Evolutionary conservation across 1,140 invertebrate species (phyloP).

Genomic region (Chelonus insularis): DNA sequence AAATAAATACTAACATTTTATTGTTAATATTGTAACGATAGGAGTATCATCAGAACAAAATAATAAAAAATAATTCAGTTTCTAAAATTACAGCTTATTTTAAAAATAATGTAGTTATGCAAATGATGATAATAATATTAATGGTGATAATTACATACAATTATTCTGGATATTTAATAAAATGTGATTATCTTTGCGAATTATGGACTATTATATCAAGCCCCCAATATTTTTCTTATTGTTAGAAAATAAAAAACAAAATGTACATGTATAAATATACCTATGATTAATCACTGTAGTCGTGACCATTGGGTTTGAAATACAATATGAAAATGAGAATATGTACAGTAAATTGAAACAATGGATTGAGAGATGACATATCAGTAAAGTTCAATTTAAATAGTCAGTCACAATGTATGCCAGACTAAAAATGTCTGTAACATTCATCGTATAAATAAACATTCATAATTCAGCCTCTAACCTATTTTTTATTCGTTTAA

Average conservation of each 20-base stretch:
- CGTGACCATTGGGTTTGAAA: not conserved
- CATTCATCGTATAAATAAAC: not conserved
- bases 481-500: not conserved
- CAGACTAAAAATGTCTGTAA: not conserved
- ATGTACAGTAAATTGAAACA: not conserved
- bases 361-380: not conserved
- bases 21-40: constrained; percentile 13
- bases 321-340: not conserved
- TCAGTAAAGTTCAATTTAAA: not conserved
- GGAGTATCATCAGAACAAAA: no score
- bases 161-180: constrained; percentile 15
- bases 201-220: constrained; percentile 5
- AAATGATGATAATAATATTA: not conserved
- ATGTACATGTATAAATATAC: not conserved
- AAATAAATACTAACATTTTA: no score
- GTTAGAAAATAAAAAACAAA: constrained; percentile 2
- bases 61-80: no score
- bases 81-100: no score
- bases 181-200: constrained; percentile 15
- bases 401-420: not conserved
- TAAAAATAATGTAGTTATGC: no score
- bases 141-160: not conserved
- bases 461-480: not conserved
- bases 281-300: not conserved
- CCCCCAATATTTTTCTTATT: constrained; percentile 14